phyloP scores from a whole-genome alignment of 2,797 vertebrate species.

The Myripristis murdjan region DNA sequence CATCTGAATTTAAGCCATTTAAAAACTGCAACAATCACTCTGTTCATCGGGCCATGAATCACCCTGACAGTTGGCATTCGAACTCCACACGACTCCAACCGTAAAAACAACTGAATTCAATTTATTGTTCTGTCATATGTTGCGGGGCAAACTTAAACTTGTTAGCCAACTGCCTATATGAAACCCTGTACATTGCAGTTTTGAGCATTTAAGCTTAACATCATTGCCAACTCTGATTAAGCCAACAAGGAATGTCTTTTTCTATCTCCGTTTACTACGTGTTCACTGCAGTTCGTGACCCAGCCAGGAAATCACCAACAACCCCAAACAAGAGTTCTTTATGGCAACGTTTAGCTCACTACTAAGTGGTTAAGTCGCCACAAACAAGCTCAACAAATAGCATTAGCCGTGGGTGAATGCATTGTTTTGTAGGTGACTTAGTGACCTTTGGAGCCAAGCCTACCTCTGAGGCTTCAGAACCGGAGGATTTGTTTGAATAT shows the following conservation, averaged over 20 bases:
- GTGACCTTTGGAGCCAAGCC: slow-evolving; percentile 30
- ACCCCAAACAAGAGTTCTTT: slow-evolving; percentile 46
- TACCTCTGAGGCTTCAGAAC: slow-evolving; percentile 89
- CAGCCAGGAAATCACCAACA: slow-evolving; percentile 24
- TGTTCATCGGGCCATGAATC: slow-evolving; percentile 47
- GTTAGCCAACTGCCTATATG: neutral
- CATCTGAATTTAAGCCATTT: slow-evolving; percentile 2
- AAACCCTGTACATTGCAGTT: slow-evolving; percentile 13
- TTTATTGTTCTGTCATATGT: slow-evolving; percentile 7
- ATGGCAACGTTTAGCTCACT: slow-evolving; percentile 22
- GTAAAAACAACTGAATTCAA: slow-evolving; percentile 29
- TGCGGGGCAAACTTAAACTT: neutral
- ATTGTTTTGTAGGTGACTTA: neutral
- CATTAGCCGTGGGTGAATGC: slow-evolving; percentile 35
- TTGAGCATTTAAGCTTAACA: slow-evolving; percentile 22
- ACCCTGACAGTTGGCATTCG: slow-evolving; percentile 38
- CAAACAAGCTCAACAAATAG: slow-evolving; percentile 35
- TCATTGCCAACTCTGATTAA: slow-evolving; percentile 44
- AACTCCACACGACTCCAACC: neutral
- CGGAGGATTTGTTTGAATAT: slow-evolving; percentile 88
- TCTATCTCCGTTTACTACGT: slow-evolving; percentile 31
- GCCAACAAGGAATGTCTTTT: slow-evolving; percentile 37
- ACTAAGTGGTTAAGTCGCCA: slow-evolving; percentile 7
- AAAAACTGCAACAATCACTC: slow-evolving; percentile 21
- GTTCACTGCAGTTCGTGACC: slow-evolving; percentile 15